phyloP scores from a whole-genome alignment of 2,113 vertebrate genomes.

The Xenopus borealis region DNA sequence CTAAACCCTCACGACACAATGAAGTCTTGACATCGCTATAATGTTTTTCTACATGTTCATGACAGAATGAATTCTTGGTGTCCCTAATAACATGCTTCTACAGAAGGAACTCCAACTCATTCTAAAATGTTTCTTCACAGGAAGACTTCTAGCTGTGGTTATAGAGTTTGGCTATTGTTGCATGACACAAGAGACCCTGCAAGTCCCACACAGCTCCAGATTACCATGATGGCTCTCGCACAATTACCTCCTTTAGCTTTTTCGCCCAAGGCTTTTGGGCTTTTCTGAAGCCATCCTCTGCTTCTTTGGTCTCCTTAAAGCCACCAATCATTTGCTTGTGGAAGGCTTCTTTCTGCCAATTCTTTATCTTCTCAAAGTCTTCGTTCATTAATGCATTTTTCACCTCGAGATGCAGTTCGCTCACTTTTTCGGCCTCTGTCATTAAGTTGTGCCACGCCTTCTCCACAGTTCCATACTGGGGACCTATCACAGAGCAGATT shows the following conservation, averaged over 20 bases:
- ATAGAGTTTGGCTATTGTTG: too few species aligned
- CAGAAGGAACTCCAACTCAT: too few species aligned
- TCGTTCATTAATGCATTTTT: conserved; percentile 87
- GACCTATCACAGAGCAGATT: conserved; percentile 69
- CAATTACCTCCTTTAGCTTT: conserved; percentile 91
- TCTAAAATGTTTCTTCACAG: too few species aligned
- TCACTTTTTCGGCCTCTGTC: conserved; percentile 93
- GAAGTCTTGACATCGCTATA: too few species aligned
- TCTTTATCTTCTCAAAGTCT: conserved; percentile 97
- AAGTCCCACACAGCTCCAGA: background rate
- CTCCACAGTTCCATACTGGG: conserved; percentile 93
- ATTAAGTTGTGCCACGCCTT: conserved; percentile 87
- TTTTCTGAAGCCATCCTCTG: conserved; percentile 93
- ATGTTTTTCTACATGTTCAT: too few species aligned
- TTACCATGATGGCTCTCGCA: too few species aligned
- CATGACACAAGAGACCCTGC: background rate
- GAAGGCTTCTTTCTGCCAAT: conserved; percentile 95
- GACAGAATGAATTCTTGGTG: too few species aligned
- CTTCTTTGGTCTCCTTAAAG: conserved; percentile 96
- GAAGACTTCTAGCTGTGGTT: too few species aligned
- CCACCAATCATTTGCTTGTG: conserved; percentile 98
- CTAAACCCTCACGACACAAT: too few species aligned
- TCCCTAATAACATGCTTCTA: too few species aligned
- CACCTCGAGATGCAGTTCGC: conserved; percentile 93
- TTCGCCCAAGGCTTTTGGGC: conserved; percentile 99